phyloP scores from a whole-genome alignment of 2,888 invertebrate species.

The Cheilosia impressa region DNA sequence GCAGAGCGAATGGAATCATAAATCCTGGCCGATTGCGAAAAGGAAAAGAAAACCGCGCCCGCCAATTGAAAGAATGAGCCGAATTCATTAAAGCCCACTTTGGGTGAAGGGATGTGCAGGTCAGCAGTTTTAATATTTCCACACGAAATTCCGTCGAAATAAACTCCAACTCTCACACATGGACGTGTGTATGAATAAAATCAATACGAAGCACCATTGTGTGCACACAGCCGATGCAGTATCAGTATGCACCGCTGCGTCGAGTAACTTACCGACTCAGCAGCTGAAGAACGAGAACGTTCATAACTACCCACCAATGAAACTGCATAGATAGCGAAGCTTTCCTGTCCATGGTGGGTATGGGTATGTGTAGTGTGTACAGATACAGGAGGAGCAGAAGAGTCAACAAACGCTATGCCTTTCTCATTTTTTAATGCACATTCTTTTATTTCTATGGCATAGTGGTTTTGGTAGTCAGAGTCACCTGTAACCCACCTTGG shows the following conservation, averaged over 20 bases:
- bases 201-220: slow-evolving; percentile 32
- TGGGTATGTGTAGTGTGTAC: too few relatives aligned
- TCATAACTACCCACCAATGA: slow-evolving; percentile 11
- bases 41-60: too few relatives aligned
- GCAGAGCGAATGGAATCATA: too few relatives aligned
- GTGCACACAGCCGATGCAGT: background rate
- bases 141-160: slow-evolving; percentile 24
- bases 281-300: background rate
- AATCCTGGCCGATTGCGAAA: background rate
- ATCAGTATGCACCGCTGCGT: background rate
- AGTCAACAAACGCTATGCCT: slow-evolving; percentile 20
- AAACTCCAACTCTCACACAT: background rate
- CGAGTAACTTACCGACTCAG: slow-evolving; percentile 14
- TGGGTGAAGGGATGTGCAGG: slow-evolving; percentile 3
- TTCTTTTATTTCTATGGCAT: slow-evolving; percentile 1
- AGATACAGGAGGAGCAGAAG: background rate
- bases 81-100: slow-evolving; percentile 2
- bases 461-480: background rate
- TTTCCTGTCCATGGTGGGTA: background rate
- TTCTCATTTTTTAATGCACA: slow-evolving; percentile 3
- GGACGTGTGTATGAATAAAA: slow-evolving; percentile 11
- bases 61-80: slow-evolving; percentile 12
- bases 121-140: slow-evolving; percentile 53
- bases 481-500: slow-evolving; percentile 8
- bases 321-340: slow-evolving; percentile 12